Evolutionary conservation across 2,888 invertebrate genomes (phyloP), one percentile per base, ranked within the genome.

Genomic region (Limulus polyphemus): DNA sequence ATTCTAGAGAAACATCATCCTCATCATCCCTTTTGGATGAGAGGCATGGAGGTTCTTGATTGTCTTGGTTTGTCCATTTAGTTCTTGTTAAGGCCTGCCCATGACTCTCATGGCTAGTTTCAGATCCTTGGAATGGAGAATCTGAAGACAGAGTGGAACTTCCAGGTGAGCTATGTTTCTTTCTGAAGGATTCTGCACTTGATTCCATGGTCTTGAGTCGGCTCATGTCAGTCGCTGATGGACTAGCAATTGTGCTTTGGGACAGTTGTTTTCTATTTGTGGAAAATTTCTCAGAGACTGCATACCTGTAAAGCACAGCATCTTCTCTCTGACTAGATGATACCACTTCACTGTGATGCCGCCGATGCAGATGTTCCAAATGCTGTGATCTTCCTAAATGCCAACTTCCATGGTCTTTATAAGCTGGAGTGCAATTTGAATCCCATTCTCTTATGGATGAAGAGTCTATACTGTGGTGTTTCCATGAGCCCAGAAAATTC

Each of bases 401-500:
- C 32, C 32, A 32, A 32, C 32, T 32, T 32, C 32, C 32, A 32
- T 32, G 32, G 32, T 32, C 32, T 32, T 32, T 32, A 32, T 32
- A 32, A 32, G 7, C 32, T 32, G 32, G 32, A 32, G 32, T 32
- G 32, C 32, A 32, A 32, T 32, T 32, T 32, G 32, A 32, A 32
- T 32, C 32, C 32, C 32, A 32, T 32, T 32, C 32, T 32, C 7
- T 7, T 7, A 32, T 32, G 32, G 32, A 32, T 32, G 32, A 32
- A 32, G 61, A 60, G 9, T 65, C 63, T n/a, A 62, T 54, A 14
- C 62, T 61, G 48, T 65, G 61, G 32, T 63, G 65, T 14, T 63
- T 65, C 63, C 65, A 63, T 16, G 65, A 65, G 11, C 62, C 62
- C 47, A 62, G 59, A 46, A 59, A 72, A 68, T 32, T 32, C 32